Evolutionary conservation across 1,140 invertebrate species (phyloP).

Genomic region (Phymastichus coffea): DNA sequence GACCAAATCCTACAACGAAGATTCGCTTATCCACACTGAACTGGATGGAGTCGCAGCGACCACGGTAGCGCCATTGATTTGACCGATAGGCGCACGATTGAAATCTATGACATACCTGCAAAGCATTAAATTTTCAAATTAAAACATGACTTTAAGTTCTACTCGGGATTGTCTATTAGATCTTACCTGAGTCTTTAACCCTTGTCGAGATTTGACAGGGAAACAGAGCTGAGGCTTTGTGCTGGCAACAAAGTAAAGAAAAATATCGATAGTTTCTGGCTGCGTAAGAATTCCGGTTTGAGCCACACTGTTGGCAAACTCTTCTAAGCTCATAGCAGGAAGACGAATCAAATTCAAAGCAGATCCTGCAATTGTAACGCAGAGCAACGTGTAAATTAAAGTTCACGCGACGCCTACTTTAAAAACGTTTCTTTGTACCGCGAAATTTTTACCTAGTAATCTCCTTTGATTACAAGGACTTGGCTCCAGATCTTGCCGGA

Average conservation of each 20-base stretch:
- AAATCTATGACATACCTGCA: conserved; percentile 87
- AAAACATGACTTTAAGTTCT: too few species aligned
- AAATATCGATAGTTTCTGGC: conserved; percentile 90
- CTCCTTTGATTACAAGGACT: conserved; percentile 64
- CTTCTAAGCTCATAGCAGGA: conserved; percentile 86
- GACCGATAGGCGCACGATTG: conserved; percentile 94
- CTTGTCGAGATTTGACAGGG: conserved; percentile 76
- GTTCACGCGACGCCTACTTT: conserved; percentile 62
- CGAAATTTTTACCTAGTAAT: conserved; percentile 41
- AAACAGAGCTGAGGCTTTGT: conserved; percentile 81
- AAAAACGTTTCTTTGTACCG: conserved; percentile 41
- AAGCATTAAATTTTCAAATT: conserved; percentile 23
- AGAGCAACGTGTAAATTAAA: too few species aligned
- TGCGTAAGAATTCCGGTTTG: conserved; percentile 84
- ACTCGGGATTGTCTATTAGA: background rate
- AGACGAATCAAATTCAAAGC: conserved; percentile 84
- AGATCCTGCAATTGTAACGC: conserved; percentile 64
- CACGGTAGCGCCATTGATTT: conserved; percentile 93
- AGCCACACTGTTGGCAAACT: conserved; percentile 88
- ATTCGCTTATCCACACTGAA: conserved; percentile 90
- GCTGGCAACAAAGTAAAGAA: conserved; percentile 83
- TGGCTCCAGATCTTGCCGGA: conserved; percentile 74
- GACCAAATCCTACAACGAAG: conserved; percentile 88
- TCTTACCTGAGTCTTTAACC: conserved; percentile 82
- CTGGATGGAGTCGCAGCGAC: conserved; percentile 88